phyloP scores from a whole-genome alignment of 1,140 invertebrate species.

The Frieseomelitta varia region DNA sequence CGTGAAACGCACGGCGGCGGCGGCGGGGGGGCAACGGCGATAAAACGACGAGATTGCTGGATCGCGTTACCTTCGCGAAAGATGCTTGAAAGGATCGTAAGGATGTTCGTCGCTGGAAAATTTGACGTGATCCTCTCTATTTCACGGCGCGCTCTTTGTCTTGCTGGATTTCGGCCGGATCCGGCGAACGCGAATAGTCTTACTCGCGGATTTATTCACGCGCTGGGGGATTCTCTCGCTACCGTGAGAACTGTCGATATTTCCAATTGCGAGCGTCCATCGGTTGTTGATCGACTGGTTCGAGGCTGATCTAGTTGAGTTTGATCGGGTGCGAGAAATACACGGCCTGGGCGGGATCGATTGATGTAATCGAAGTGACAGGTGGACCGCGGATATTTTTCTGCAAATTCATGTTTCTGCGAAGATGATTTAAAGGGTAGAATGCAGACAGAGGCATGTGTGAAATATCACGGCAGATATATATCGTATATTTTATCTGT shows the following conservation, averaged over 20 bases:
- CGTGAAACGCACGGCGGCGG: too few relatives aligned
- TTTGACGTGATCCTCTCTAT: slow-evolving; percentile 24
- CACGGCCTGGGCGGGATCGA: too few relatives aligned
- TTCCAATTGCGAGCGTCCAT: not conserved
- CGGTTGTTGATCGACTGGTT: not conserved
- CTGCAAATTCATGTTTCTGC: too few relatives aligned
- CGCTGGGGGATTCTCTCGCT: not conserved
- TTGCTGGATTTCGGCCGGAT: not conserved
- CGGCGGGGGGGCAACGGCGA: not conserved
- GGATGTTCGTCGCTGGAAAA: not conserved
- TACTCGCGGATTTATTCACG: slow-evolving; percentile 32
- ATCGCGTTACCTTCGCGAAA: not conserved
- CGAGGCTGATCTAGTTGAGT: too few relatives aligned
- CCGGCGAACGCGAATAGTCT: slow-evolving; percentile 10
- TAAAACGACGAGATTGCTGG: not conserved
- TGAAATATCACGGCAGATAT: too few relatives aligned
- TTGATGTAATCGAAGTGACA: too few relatives aligned
- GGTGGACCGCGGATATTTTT: too few relatives aligned
- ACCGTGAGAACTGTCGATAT: not conserved
- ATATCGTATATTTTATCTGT: not conserved
- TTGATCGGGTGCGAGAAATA: too few relatives aligned
- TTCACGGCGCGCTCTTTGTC: slow-evolving; percentile 30
- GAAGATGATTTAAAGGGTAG: too few relatives aligned
- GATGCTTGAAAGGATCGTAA: not conserved
- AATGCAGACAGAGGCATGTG: too few relatives aligned